Evolutionary conservation across 2,113 vertebrate species (phyloP), one percentile per base, ranked within the genome.

Genomic region (Elephas maximus): DNA sequence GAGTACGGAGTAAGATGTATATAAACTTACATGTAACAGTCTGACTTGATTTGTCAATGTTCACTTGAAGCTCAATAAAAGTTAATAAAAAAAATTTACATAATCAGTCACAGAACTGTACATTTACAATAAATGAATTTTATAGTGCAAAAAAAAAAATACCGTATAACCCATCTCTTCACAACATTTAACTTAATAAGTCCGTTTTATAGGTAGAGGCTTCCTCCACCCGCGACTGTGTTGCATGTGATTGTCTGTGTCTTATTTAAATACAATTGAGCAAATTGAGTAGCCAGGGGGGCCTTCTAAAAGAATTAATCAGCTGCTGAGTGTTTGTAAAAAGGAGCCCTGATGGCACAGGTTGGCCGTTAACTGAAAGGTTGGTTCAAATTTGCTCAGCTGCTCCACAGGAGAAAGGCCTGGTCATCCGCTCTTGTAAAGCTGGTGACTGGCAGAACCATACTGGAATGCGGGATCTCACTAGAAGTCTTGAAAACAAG

Each of bases 271-370:
- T 48, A 60, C 51, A 45, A 33, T 17, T 53, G 30, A 91, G 62
- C 73, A 97, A 88, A 71, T 17, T 33, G 82, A 90, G 65, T 93
- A 83, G 87, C 41, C 88, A 48, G 57, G 12, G 73, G 81, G 84
- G 41, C 53, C 17, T 62, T 53, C 65, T 62, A 71, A 96, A 76
- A 91, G 80, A 74, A 51, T 95, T 78, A 95, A 63, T 76, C 21
- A 60, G 24, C 63, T 91, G n/a, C 7, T 51, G 4, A 33, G 57
- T 77, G 44, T 89, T 73, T 78, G 63, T 41, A 23, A 78, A 57
- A 57, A 57, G 53, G 53, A 57, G 53, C 11, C 53, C 53, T 57
- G 53, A 3, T 57, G 53, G 53, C 53, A 57, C 15, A 57, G 15
- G 53, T 57, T 57, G 53, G 53, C 53, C 15, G 11, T 57, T 57